These are phyloP conservation scores for Homarus gammarus DNA, from an alignment of 2,888 invertebrate species.

Conservation along the genomic window DNA sequence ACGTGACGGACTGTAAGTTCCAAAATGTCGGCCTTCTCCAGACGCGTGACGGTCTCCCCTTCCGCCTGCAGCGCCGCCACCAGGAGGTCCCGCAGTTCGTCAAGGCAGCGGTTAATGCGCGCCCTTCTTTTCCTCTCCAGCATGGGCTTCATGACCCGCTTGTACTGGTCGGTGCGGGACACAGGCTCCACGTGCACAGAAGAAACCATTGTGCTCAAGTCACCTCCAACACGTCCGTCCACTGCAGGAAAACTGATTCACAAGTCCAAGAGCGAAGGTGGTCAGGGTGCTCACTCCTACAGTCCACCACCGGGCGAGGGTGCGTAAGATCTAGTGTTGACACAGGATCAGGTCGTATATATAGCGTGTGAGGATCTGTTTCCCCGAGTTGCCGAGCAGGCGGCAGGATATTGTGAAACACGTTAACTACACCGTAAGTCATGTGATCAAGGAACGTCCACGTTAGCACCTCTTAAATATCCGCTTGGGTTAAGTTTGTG, in stretches of 20 bases:
- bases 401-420: too few species aligned
- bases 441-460: too few species aligned
- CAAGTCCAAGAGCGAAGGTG: neutral
- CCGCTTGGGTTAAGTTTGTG: too few species aligned
- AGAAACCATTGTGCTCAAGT: slow-evolving; percentile 65
- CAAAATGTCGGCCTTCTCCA: slow-evolving; percentile 93
- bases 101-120: slow-evolving; percentile 92
- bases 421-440: too few species aligned
- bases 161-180: slow-evolving; percentile 75
- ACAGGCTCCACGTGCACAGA: slow-evolving; percentile 74
- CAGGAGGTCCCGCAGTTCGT: slow-evolving; percentile 93
- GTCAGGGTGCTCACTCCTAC: neutral
- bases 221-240: neutral
- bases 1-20: slow-evolving; percentile 91
- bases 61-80: slow-evolving; percentile 91
- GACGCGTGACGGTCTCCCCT: slow-evolving; percentile 91
- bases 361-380: slow-evolving; percentile 21
- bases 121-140: slow-evolving; percentile 92
- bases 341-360: slow-evolving; percentile 28
- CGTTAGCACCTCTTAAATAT: too few species aligned
- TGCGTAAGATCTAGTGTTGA: slow-evolving; percentile 62
- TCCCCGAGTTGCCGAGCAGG: slow-evolving; percentile 8
- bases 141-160: slow-evolving; percentile 91
- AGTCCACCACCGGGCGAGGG: neutral
- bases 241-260: neutral